Base-by-base conservation (phyloP, 2,113 vertebrate species). In the Neodontobutis hainanensis region DNA sequence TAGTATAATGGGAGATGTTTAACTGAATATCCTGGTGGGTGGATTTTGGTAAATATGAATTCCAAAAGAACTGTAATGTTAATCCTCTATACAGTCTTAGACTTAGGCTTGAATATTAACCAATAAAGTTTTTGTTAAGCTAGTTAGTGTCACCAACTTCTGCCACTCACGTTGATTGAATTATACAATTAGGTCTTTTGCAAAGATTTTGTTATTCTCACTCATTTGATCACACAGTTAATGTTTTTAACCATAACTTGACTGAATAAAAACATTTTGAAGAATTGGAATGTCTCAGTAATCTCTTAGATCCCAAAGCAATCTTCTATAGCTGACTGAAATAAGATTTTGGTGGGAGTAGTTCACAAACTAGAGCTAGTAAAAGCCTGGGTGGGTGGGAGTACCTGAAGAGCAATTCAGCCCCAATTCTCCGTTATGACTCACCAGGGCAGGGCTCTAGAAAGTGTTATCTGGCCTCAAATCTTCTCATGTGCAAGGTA, bases 391-490 rank as follows among this genome's bases (percentile, higher is more conserved):
- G 68, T 73, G 67, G 81, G 74, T 38, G 38, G 61, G 48, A 61
- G 65, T 63, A 56, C 11, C 8, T 10, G 32, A 71, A 50, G 8
- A 44, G 47, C 63, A 71, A 72, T 81, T 82, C 85, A 72, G 60
- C 46, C 42, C 49, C 75, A 83, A 87, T 78, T 70, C 72, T 71
- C 69, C 16, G 35, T 57, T 68, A 49, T 81, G 82, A 86, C 79
- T 86, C 70, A 79, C 59, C 73, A 61, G 75, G 65, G 68, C 27
- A 53, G 14, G 61, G 44, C 77, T 81, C 61, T 65, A 43, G 38
- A 63, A 46, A n/a, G 55, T 50, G 65, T 80, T 82, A 88, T 87
- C 66, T 75, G 59, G 51, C 62, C 68, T 85, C 64, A 70, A 69
- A 79, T 85, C 68, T 67, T 56, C 60, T 65, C 57, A 49, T 36